These are phyloP conservation scores for Diarsia rubi DNA, from an alignment of 2,888 invertebrate species.

Conservation along the genomic window DNA sequence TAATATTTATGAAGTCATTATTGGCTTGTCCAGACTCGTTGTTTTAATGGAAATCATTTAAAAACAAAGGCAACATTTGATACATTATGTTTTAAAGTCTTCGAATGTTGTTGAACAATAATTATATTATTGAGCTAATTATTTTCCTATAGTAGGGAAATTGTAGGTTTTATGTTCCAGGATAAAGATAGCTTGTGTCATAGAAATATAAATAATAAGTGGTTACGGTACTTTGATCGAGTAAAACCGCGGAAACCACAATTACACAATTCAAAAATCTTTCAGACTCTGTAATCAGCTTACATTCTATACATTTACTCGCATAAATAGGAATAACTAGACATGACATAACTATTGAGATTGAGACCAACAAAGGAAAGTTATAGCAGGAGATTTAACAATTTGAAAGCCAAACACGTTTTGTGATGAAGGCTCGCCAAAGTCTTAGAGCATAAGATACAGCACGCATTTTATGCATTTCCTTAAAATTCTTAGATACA, in stretches of 20 bases:
- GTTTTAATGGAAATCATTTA: constrained; percentile 17
- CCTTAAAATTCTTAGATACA: constrained; percentile 38
- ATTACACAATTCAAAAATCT: not conserved
- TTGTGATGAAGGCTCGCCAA: constrained; percentile 40
- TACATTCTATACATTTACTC: constrained; percentile 13
- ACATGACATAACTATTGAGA: constrained; percentile 31
- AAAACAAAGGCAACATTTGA: constrained; percentile 24
- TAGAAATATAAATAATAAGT: not conserved
- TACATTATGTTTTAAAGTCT: constrained; percentile 5
- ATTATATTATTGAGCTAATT: too few relatives aligned
- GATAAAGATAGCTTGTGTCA: not conserved
- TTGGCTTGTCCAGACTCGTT: constrained; percentile 22
- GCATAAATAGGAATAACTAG: not conserved
- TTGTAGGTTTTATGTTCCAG: not conserved
- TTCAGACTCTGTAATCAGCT: not conserved
- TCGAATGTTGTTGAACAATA: not conserved
- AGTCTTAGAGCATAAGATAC: constrained; percentile 2
- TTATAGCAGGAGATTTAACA: constrained; percentile 16
- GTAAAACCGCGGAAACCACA: constrained; percentile 44
- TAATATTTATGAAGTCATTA: constrained; percentile 40
- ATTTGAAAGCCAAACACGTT: constrained; percentile 16
- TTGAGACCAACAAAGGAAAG: constrained; percentile 44
- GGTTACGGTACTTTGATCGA: not conserved
- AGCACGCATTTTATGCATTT: constrained; percentile 8
- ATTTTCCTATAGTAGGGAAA: not conserved